Evolutionary conservation across 2,888 invertebrate species (phyloP), one percentile per base, ranked within the genome.

Genomic region (Argyresthia albistria): DNA sequence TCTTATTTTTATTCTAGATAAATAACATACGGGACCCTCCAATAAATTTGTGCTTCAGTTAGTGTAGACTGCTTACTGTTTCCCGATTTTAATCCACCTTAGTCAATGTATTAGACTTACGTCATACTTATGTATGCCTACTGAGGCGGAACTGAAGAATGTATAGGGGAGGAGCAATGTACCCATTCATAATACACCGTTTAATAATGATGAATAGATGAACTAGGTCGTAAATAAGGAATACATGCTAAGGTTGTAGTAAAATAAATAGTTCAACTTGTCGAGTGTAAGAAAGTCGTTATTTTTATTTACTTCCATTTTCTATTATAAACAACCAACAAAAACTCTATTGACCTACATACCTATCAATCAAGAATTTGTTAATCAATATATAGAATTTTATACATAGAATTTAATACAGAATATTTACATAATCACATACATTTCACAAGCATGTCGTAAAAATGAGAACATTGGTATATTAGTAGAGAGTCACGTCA

Each of bases 401-500:
- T n/a, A n/a, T n/a, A n/a, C n/a, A n/a, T n/a, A n/a, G n/a, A n/a
- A n/a, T n/a, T n/a, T n/a, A n/a, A n/a, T n/a, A n/a, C n/a, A n/a
- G n/a, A n/a, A n/a, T n/a, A n/a, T n/a, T n/a, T n/a, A 36, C 36
- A 8, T 36, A 8, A 36, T 36, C 9, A 36, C 36, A 9, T 36
- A 36, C 36, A 36, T 36, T 8, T 36, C 12, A 43, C 11, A 43
- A 43, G 12, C 43, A 12, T 43, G 12, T 12, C 6, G 43, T 12
- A 43, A 12, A 12, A n/a, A 9, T 36, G 36, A 36, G 9, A 9
- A 36, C 7, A 36, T 39, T 39, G 10, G 8, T 39, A 39, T 11
- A 1, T 39, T 39, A 25, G 2, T 4, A 25, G 25, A 25, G 15
- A 37, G 37, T 39, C 57, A 66, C 62, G 74, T 66, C 73, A 73